Evolutionary conservation across 2,888 invertebrate genomes (phyloP).

Genomic region (Drosophila subquinaria): DNA sequence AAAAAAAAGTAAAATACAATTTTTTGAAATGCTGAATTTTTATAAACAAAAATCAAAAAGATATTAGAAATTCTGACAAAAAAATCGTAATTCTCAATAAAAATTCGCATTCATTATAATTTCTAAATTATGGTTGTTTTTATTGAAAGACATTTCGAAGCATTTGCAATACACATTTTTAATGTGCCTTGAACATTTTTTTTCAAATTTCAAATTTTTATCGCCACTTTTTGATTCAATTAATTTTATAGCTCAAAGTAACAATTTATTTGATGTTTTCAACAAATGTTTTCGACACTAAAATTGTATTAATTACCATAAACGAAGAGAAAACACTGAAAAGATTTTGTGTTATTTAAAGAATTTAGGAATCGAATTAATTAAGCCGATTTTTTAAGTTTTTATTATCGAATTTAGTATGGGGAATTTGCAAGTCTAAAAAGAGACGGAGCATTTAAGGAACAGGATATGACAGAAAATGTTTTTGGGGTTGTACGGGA

Average conservation of each 20-base stretch:
- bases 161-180: constrained; percentile 52
- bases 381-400: neutral
- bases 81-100: constrained; percentile 13
- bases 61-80: constrained; percentile 15
- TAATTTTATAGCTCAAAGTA: constrained; percentile 55
- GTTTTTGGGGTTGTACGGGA: constrained; percentile 9
- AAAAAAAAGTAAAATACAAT: neutral
- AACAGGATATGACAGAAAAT: constrained; percentile 15
- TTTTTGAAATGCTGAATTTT: neutral
- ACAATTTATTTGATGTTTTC: constrained; percentile 65
- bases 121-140: constrained; percentile 22
- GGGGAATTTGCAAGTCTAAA: neutral
- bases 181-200: constrained; percentile 46
- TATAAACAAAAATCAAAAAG: neutral
- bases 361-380: neutral
- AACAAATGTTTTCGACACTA: constrained; percentile 51
- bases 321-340: constrained; percentile 9
- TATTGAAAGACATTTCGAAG: constrained; percentile 50
- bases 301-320: constrained; percentile 38
- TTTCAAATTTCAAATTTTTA: constrained; percentile 20
- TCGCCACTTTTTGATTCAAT: constrained; percentile 56
- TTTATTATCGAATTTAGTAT: neutral
- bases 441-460: neutral
- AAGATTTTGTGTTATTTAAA: neutral
- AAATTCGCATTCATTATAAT: constrained; percentile 28